These are phyloP conservation scores for Nipponia nippon DNA, from an alignment of 2,113 vertebrate species.

Conservation along the genomic window DNA sequence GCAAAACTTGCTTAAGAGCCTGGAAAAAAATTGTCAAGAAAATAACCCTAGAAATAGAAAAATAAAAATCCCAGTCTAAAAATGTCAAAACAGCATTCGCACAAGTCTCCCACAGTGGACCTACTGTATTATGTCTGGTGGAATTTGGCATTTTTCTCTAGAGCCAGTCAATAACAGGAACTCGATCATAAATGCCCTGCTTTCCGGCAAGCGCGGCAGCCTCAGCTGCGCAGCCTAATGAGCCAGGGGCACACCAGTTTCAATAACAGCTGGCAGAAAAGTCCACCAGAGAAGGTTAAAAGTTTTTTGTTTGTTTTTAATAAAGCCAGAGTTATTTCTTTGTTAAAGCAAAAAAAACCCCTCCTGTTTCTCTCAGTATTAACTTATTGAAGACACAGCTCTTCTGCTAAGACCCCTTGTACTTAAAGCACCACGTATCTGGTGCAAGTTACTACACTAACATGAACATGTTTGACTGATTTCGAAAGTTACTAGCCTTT, in stretches of 20 bases:
- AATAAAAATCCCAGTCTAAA: not conserved
- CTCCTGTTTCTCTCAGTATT: not conserved
- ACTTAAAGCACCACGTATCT: not conserved
- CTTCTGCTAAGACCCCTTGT: not conserved
- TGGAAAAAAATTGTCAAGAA: not conserved
- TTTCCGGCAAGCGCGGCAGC: conserved; percentile 78
- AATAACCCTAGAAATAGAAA: conserved; percentile 1
- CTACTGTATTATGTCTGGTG: conserved; percentile 52
- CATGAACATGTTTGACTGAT: not conserved
- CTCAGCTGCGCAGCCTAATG: conserved; percentile 68
- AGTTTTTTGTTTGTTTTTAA: conserved; percentile 32
- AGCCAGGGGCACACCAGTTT: conserved; percentile 41
- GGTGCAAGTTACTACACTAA: not conserved
- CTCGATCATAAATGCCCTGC: conserved; percentile 87
- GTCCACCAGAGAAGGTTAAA: not conserved
- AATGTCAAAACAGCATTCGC: conserved; percentile 6
- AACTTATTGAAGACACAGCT: not conserved
- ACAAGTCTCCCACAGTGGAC: conserved; percentile 41
- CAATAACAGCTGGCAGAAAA: conserved; percentile 66
- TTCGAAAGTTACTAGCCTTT: not conserved
- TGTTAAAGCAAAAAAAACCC: not conserved
- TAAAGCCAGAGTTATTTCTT: not conserved
- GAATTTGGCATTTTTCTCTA: conserved; percentile 63
- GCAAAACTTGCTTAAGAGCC: not conserved
- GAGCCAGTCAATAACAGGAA: conserved; percentile 92